phyloP scores from a whole-genome alignment of 1,140 invertebrate genomes.

The Drosophila kikkawai region DNA sequence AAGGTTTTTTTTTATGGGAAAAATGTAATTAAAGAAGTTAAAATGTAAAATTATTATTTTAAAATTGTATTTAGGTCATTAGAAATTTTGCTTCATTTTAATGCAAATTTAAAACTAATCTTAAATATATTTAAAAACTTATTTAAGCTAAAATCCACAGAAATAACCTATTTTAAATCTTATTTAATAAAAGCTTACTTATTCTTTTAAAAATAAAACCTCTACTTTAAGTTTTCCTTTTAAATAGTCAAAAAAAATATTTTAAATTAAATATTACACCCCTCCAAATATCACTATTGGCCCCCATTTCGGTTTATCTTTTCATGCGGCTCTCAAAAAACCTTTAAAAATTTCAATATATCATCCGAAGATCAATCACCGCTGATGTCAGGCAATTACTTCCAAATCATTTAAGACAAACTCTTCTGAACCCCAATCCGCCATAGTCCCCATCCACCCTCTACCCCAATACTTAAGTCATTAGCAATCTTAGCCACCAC shows the following conservation, averaged over 20 bases:
- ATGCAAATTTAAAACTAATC: too few species aligned
- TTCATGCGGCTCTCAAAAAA: neutral
- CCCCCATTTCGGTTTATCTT: neutral
- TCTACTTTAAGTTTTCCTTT: neutral
- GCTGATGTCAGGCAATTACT: slow-evolving; percentile 62
- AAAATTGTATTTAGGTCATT: neutral
- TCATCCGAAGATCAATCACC: slow-evolving; percentile 71
- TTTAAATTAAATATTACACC: neutral
- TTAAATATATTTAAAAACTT: too few species aligned
- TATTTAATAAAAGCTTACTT: too few species aligned
- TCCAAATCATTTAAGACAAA: slow-evolving; percentile 61
- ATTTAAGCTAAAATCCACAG: too few species aligned
- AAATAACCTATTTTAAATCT: too few species aligned
- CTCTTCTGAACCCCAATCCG: slow-evolving; percentile 22
- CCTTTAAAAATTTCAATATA: slow-evolving; percentile 23
- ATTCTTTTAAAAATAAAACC: neutral
- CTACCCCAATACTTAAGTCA: slow-evolving; percentile 43
- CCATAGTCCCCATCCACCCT: slow-evolving; percentile 4
- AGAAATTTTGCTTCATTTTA: too few species aligned
- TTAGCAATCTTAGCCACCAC: slow-evolving; percentile 59
- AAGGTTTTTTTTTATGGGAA: neutral
- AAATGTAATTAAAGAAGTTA: neutral
- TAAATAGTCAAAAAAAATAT: too few species aligned
- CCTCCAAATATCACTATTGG: fast-evolving
- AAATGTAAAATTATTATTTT: neutral